phyloP scores from a whole-genome alignment of 1,140 invertebrate species.

The Mycetomoellerius zeteki region DNA sequence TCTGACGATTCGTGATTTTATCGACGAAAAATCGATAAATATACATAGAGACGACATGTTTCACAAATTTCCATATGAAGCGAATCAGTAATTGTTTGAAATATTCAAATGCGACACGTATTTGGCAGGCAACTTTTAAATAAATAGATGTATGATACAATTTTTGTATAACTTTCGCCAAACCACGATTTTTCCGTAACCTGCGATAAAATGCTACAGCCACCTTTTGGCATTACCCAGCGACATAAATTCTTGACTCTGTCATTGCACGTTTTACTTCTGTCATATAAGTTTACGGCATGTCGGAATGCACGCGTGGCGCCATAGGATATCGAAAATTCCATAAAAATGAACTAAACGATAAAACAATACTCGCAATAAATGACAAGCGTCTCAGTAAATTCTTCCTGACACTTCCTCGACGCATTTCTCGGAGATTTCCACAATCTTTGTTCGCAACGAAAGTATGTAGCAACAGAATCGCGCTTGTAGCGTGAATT shows the following conservation, averaged over 20 bases:
- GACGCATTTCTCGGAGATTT: background rate
- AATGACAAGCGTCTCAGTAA: background rate
- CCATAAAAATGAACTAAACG: slow-evolving; percentile 35
- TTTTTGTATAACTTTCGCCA: background rate
- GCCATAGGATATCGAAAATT: slow-evolving; percentile 1
- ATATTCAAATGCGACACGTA: background rate
- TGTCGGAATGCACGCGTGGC: background rate
- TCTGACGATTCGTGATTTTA: background rate
- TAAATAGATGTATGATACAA: background rate
- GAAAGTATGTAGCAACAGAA: background rate
- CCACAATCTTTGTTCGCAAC: background rate
- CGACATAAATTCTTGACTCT: background rate
- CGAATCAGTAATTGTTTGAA: background rate
- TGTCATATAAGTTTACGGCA: slow-evolving; percentile 8
- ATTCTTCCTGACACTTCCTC: background rate
- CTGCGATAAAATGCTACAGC: background rate
- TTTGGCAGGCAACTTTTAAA: background rate
- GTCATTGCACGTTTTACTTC: background rate
- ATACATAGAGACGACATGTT: background rate
- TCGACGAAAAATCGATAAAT: background rate
- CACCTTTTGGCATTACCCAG: background rate
- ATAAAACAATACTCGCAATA: slow-evolving; percentile 8
- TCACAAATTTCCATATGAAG: background rate
- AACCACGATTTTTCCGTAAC: background rate
- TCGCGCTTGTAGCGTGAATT: slow-evolving; percentile 36